A percentile compares a stretch with the other conserved stretches of the same genome.
Evolutionary conservation across 2,113 vertebrate genomes (phyloP).

Genomic region (Eptesicus fuscus): DNA sequence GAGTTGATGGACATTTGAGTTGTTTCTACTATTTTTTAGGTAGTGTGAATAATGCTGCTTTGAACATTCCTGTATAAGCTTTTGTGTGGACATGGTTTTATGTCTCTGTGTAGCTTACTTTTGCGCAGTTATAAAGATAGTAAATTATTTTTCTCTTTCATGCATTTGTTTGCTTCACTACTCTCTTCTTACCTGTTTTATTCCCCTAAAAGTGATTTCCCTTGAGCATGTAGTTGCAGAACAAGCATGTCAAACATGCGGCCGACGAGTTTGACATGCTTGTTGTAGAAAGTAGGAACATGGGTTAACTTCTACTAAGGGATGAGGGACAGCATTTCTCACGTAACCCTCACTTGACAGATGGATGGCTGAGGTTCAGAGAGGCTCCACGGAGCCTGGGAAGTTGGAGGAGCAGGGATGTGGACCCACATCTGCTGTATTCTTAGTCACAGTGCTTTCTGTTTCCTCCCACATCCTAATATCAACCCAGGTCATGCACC

Average conservation of each 20-base stretch:
- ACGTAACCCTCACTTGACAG: too few relatives aligned
- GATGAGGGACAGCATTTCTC: not conserved
- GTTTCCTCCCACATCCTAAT: not conserved
- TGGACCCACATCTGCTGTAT: accelerated
- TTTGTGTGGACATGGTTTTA: not conserved
- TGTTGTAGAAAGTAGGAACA: not conserved
- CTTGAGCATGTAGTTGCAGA: not conserved
- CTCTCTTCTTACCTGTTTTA: not conserved
- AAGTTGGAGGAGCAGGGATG: not conserved
- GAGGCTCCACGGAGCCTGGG: accelerated
- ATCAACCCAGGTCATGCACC: not conserved
- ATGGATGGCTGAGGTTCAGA: not conserved
- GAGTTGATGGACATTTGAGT: not conserved
- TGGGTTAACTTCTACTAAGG: not conserved
- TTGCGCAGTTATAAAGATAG: not conserved
- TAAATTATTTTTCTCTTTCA: not conserved
- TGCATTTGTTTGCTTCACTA: not conserved
- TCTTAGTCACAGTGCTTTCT: not conserved
- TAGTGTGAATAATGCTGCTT: not conserved
- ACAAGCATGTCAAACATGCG: too few relatives aligned
- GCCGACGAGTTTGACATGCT: too few relatives aligned
- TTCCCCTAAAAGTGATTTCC: not conserved
- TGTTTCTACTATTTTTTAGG: not conserved
- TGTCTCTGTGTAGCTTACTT: not conserved
- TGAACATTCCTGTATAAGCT: not conserved